Percentiles rank a stretch among this genome's conserved stretches.
phyloP scores from a whole-genome alignment of 2,113 vertebrate species.

The Dicaeum eximium region DNA sequence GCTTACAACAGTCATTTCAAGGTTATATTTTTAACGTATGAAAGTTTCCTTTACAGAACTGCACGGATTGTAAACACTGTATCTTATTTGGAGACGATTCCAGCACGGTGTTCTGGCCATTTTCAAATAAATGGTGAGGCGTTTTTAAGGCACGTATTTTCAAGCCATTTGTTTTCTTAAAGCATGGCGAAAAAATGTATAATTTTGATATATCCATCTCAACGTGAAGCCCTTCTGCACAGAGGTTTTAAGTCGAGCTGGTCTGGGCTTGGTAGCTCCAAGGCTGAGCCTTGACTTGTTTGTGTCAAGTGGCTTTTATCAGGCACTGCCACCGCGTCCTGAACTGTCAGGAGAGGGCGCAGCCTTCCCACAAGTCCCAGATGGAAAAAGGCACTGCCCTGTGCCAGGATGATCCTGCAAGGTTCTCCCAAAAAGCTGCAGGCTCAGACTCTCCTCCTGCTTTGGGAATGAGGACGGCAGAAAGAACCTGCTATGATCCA shows the following conservation, averaged over 20 bases:
- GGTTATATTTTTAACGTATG: not conserved
- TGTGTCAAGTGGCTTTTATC: not conserved
- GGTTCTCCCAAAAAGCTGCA: not conserved
- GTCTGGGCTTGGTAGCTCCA: no score
- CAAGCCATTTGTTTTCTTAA: not conserved
- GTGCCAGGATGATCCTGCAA: not conserved
- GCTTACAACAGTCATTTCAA: not conserved
- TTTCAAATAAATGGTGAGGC: not conserved
- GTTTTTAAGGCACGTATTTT: not conserved
- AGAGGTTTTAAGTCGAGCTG: not conserved
- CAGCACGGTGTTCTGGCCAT: not conserved
- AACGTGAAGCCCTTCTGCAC: not conserved
- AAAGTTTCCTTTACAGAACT: not conserved
- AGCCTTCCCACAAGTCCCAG: not conserved
- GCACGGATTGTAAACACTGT: not conserved
- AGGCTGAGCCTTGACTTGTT: not conserved
- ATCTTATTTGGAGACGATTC: not conserved
- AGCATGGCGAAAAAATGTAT: not conserved
- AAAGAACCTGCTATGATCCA: not conserved
- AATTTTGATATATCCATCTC: not conserved
- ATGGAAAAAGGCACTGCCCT: not conserved
- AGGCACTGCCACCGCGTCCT: not conserved
- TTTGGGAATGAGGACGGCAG: not conserved
- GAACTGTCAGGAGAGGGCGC: slow-evolving; percentile 41
- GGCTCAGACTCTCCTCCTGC: not conserved